Evolutionary conservation across 2,888 invertebrate genomes (phyloP), one percentile per base, ranked within the genome.

Genomic region (Bimastos eiseni): DNA sequence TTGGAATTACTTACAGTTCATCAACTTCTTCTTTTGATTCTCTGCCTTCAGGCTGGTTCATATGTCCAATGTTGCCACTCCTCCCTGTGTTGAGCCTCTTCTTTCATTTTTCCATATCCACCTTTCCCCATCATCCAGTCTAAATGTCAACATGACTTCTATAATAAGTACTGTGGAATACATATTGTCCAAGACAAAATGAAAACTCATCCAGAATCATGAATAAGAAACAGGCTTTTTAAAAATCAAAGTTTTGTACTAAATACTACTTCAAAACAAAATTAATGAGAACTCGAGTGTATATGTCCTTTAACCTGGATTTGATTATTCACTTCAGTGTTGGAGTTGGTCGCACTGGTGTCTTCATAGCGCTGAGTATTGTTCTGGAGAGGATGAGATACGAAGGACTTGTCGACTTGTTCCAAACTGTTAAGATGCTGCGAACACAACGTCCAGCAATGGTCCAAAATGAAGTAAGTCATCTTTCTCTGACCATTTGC

Each of bases 341-440:
- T 93, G 99, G 99, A 88, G 99, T 99, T 91, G 99, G 99, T 0
- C 97, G 99, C 93, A 99, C 99, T 24, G 99, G 99, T 83, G 99
- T 99, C 92, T 99, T 99, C 95, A 98, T 99, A 94, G 98, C 99
- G 0, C 96, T 99, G 93, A 98, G 98, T 95, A 98, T 99, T 94
- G 98, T 99, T 90, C 96, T 99, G 95, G 99, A 99, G 95, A 96
- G 99, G 93, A 99, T 99, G 98, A 98, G 99, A 95, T 98, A 98
- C 95, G 99, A 99, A 95, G 98, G 98, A 37, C 98, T 99, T 17
- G 97, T 99, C 24, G 99, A 99, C 96, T 97, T 99, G 94, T 99
- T 99, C 97, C 99, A 99, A 96, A 99, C 99, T 0, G 99, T 99
- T 92, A 97, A 99, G 96, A 98, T 99, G 95, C 96, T 99, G 93